Evolutionary conservation across 2,888 invertebrate genomes (phyloP), one percentile per base, ranked within the genome.

Genomic region (Steinernema scapterisci): DNA sequence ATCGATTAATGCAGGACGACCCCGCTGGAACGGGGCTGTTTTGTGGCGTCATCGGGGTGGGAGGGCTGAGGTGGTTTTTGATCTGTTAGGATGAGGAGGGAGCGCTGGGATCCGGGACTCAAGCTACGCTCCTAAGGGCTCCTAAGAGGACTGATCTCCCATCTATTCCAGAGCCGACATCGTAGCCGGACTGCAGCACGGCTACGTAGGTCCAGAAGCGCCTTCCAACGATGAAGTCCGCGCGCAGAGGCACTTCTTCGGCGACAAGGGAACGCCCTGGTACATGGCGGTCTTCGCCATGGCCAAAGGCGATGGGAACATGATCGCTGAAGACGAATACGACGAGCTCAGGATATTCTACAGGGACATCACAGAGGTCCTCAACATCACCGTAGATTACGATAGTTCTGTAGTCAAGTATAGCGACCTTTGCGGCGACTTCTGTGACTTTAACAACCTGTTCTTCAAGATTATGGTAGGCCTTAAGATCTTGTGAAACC

Each of bases 211-310:
- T 1, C 31, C 63, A 21, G 63, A 63, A 16, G 63, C 63, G 16
- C 63, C 63, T 16, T 63, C 63, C 27, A 63, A 63, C 19, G 63
- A 63, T 1, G 63, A 63, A 25, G 63, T 63, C 31, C 63, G 27
- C 31, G 63, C 63, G 3, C 63, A 63, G 27, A 27, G 63, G 31
- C 63, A 63, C 19, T 63, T 63, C 63, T 63, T 63, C 63, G 63
- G 63, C 16, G 63, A 63, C 63, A 63, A 63, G n/a, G 63, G 63
- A 11, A 38, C 23, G 6, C 63, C 63, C 3, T 63, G 63, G 63
- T 63, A 63, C 63, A 63, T 63, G 63, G 63, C 31, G 13, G 38
- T 63, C 7, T 63, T 63, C 63, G 63, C 63, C 63, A 63, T 54
- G 16, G 63, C 63, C 9, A 25, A 27, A 21, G 63, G 31, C 27